phyloP scores from a whole-genome alignment of 2,797 vertebrate species.

The Pangasius sanitwongsei region DNA sequence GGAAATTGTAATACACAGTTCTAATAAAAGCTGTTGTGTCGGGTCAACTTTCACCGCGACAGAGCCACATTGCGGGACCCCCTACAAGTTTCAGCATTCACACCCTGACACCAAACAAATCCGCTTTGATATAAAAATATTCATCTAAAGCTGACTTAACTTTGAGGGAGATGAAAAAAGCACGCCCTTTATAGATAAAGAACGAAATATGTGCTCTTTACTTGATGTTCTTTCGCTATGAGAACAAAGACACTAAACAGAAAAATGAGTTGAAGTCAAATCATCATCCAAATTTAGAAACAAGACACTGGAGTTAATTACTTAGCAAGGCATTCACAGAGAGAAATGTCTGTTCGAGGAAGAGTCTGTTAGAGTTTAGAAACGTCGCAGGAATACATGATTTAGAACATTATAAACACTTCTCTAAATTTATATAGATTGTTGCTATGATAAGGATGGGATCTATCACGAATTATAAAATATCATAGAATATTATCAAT shows the following conservation, averaged over 20 bases:
- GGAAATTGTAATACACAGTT: neutral
- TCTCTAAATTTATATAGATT: neutral
- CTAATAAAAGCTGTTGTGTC: too few relatives aligned
- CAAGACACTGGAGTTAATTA: constrained; percentile 71
- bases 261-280: constrained; percentile 55
- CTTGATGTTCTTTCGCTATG: neutral
- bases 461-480: neutral
- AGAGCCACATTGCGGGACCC: neutral
- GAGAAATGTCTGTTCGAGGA: constrained; percentile 63
- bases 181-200: constrained; percentile 12
- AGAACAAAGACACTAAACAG: constrained; percentile 49
- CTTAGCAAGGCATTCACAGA: constrained; percentile 63
- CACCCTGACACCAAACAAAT: constrained; percentile 4
- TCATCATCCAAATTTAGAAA: constrained; percentile 74
- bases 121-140: neutral
- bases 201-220: constrained; percentile 8
- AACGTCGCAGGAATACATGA: neutral
- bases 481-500: neutral
- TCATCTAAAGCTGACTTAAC: constrained; percentile 7
- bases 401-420: neutral
- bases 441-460: neutral
- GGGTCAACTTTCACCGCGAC: neutral
- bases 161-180: neutral
- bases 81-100: neutral
- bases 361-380: constrained; percentile 12